phyloP scores from a whole-genome alignment of 2,797 vertebrate genomes.

The Otus scops region DNA sequence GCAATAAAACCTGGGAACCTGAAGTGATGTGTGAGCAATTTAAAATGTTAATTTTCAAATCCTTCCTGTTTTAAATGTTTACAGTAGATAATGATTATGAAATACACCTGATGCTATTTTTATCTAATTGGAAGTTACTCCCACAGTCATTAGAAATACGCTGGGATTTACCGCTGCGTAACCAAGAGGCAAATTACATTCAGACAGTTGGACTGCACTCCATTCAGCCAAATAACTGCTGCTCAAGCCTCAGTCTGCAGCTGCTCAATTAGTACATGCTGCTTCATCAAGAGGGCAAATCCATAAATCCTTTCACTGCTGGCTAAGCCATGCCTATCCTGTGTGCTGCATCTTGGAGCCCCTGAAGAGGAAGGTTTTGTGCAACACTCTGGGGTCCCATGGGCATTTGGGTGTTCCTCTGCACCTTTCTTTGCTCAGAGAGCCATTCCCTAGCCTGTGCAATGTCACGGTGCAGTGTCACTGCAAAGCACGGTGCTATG shows the following conservation, averaged over 20 bases:
- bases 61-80: background rate
- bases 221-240: background rate
- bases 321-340: background rate
- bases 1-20: background rate
- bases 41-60: background rate
- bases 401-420: background rate
- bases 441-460: background rate
- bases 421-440: background rate
- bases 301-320: background rate
- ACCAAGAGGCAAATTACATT: background rate
- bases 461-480: background rate
- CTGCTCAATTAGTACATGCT: rapidly evolving
- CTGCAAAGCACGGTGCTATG: rapidly evolving
- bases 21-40: background rate
- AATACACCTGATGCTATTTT: background rate
- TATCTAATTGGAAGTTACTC: background rate
- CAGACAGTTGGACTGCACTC: background rate
- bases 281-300: background rate
- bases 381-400: background rate
- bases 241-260: background rate
- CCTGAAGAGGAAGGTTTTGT: background rate
- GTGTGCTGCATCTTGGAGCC: background rate
- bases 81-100: background rate
- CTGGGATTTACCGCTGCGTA: background rate
- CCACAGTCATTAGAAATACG: background rate